Percentiles rank a stretch among this genome's conserved stretches.
phyloP scores from a whole-genome alignment of 1,140 invertebrate species.

The Drosophila kohkoa region DNA sequence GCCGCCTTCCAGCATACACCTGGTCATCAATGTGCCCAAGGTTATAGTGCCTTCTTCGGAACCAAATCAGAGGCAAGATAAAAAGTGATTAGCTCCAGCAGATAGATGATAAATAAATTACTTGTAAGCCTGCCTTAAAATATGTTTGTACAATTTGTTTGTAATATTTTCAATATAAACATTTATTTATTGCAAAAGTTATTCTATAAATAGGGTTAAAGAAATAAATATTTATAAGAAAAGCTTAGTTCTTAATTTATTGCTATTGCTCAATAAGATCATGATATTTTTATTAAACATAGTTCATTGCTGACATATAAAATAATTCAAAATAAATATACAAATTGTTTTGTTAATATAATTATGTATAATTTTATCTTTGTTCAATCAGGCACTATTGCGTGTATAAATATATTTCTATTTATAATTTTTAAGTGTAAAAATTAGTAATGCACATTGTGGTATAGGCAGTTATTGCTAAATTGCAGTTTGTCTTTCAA shows the following conservation, averaged over 20 bases:
- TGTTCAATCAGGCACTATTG: neutral
- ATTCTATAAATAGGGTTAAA: too few relatives aligned
- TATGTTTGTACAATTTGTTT: neutral
- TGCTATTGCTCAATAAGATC: neutral
- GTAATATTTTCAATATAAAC: slow-evolving; percentile 6
- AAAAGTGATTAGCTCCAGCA: slow-evolving; percentile 44
- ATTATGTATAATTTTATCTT: neutral
- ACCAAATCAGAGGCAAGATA: slow-evolving; percentile 37
- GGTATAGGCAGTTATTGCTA: neutral
- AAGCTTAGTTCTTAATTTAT: neutral
- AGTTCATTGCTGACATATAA: too few relatives aligned
- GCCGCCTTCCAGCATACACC: slow-evolving; percentile 73
- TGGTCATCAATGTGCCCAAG: slow-evolving; percentile 81
- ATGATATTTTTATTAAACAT: neutral
- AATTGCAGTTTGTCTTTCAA: neutral
- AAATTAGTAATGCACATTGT: too few relatives aligned
- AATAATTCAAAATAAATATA: neutral
- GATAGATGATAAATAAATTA: too few relatives aligned
- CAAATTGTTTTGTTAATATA: neutral
- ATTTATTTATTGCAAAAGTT: too few relatives aligned
- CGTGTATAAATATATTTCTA: neutral
- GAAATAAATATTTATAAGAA: too few relatives aligned
- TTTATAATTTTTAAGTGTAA: neutral
- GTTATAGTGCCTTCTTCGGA: slow-evolving; percentile 62
- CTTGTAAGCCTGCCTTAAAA: neutral